These are phyloP conservation scores for Prunella himalayana DNA, from an alignment of 2,113 vertebrate species.

Conservation along the genomic window DNA sequence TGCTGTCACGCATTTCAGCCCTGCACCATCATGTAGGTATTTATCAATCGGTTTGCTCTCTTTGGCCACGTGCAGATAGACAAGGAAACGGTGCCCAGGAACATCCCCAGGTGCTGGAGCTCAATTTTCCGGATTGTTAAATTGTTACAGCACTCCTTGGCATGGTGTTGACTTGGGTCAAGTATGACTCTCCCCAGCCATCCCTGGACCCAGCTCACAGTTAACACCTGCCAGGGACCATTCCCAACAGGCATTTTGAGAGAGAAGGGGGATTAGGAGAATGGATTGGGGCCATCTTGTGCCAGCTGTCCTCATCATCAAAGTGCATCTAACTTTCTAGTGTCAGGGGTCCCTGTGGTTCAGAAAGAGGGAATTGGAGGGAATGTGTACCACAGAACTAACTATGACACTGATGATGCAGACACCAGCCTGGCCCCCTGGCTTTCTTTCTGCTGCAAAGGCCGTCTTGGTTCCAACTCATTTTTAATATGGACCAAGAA, in stretches of 20 bases:
- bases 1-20: background rate
- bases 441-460: background rate
- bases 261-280: background rate
- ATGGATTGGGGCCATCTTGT: background rate
- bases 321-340: background rate
- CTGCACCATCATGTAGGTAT: background rate
- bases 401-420: rapidly evolving
- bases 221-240: background rate
- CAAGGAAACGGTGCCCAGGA: background rate
- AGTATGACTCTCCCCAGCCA: background rate
- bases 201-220: background rate
- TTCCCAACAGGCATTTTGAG: background rate
- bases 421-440: background rate
- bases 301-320: conserved; percentile 1
- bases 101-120: background rate
- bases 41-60: background rate
- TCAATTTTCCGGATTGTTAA: conserved; percentile 34
- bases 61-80: background rate
- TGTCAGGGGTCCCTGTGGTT: background rate
- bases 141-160: background rate
- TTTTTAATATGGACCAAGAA: background rate
- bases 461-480: rapidly evolving
- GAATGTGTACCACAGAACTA: background rate
- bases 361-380: background rate
- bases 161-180: conserved; percentile 22